A percentile compares a stretch with the other conserved stretches of the same genome.
These are phyloP conservation scores for Collichthys lucidus DNA, from an alignment of 2,113 vertebrate genomes.

Conservation along the genomic window DNA sequence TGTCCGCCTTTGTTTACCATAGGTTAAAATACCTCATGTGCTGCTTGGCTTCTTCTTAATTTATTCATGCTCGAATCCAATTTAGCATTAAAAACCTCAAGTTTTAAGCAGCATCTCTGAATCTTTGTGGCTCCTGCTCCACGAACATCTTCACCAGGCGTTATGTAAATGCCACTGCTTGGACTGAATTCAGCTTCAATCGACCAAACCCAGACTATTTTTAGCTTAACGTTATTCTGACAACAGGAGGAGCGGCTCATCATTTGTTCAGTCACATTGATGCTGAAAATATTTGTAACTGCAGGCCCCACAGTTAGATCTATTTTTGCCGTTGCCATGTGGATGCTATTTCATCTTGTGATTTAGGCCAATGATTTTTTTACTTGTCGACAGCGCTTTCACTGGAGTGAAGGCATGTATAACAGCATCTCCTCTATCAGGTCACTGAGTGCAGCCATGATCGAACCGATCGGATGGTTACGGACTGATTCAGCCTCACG, in stretches of 20 bases:
- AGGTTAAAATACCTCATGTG: background rate
- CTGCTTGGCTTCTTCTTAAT: background rate
- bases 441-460: slow-evolving; percentile 10
- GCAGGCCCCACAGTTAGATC: slow-evolving; percentile 44
- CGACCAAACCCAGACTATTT: slow-evolving; percentile 62
- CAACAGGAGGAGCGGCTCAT: slow-evolving; percentile 42
- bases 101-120: background rate
- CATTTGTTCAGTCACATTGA: slow-evolving; percentile 51
- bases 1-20: background rate
- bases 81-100: background rate
- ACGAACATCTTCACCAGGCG: background rate
- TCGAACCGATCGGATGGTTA: slow-evolving; percentile 17
- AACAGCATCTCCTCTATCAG: slow-evolving; percentile 6
- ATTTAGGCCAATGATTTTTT: slow-evolving; percentile 31
- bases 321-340: slow-evolving; percentile 69
- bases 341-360: slow-evolving; percentile 53
- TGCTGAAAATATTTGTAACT: slow-evolving; percentile 58
- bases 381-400: slow-evolving; percentile 9
- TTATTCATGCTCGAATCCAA: slow-evolving; percentile 16
- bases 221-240: slow-evolving; percentile 53
- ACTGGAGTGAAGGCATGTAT: background rate
- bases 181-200: slow-evolving; percentile 47
- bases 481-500: slow-evolving; percentile 1
- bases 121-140: background rate
- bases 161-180: slow-evolving; percentile 40